A percentile compares a stretch with the other conserved stretches of the same genome.
Evolutionary conservation across 1,140 invertebrate genomes (phyloP).

Genomic region (Apis cerana): DNA sequence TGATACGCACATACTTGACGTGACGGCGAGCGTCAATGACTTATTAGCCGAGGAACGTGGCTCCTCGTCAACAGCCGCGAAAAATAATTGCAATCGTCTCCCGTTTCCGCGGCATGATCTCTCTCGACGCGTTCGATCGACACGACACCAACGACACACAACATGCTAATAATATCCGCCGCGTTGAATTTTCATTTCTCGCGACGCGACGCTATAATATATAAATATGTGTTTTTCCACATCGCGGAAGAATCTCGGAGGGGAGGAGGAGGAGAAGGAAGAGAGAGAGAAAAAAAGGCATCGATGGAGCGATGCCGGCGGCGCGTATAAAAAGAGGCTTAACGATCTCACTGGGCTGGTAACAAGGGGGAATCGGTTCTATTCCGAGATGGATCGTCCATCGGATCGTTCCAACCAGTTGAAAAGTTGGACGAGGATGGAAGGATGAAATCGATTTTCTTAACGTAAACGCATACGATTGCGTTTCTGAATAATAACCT

Average conservation of each 20-base stretch:
- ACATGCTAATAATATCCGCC: background rate
- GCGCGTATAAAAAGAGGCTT: background rate
- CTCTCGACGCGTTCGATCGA: too few species aligned
- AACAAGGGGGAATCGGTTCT: background rate
- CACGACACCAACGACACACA: too few species aligned
- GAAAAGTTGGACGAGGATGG: background rate
- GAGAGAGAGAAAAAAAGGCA: background rate
- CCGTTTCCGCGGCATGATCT: background rate
- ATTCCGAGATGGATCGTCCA: too few species aligned
- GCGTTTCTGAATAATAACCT: too few species aligned
- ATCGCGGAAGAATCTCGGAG: slow-evolving; percentile 13
- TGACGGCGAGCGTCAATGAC: slow-evolving; percentile 50
- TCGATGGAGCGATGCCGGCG: background rate
- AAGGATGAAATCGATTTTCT: slow-evolving; percentile 14
- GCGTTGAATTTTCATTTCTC: slow-evolving; percentile 26
- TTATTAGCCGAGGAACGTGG: slow-evolving; percentile 25
- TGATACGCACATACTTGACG: slow-evolving; percentile 19
- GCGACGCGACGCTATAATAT: too few species aligned
- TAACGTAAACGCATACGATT: background rate
- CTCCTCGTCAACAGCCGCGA: background rate
- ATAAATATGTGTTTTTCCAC: slow-evolving; percentile 35
- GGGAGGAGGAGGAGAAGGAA: background rate
- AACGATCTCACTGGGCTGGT: background rate
- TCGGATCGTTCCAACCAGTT: too few species aligned
- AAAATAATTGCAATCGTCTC: slow-evolving; percentile 22